These are phyloP conservation scores for Sicus ferrugineus DNA, from an alignment of 2,888 invertebrate genomes.

Conservation along the genomic window DNA sequence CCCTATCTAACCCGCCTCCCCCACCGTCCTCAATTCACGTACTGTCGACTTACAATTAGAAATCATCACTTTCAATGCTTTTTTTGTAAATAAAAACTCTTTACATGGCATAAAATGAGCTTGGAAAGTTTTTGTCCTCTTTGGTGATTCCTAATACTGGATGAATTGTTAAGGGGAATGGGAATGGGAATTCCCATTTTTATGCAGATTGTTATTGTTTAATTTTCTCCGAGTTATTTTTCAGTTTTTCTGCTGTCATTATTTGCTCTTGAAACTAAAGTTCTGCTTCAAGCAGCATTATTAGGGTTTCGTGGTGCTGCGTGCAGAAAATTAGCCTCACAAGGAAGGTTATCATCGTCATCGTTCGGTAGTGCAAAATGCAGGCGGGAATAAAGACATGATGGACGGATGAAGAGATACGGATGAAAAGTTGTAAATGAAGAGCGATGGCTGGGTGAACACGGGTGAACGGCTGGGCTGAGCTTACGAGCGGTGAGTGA, in stretches of 20 bases:
- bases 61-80: neutral
- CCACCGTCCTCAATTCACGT: neutral
- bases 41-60: neutral
- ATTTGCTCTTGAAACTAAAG: neutral
- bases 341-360: neutral
- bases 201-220: slow-evolving; percentile 13
- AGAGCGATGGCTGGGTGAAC: neutral
- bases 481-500: too few species aligned
- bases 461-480: too few species aligned
- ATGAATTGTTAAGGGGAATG: neutral
- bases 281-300: neutral
- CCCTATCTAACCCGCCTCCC: neutral
- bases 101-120: neutral
- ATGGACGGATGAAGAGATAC: neutral
- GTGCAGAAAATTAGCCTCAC: neutral
- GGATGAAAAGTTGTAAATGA: neutral
- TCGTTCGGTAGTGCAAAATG: neutral
- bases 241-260: neutral
- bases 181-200: neutral
- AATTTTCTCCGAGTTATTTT: neutral
- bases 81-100: neutral
- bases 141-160: neutral
- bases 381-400: neutral
- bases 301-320: too few species aligned
- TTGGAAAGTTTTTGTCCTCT: neutral